Percentiles rank a stretch among this genome's conserved stretches.
phyloP scores from a whole-genome alignment of 2,113 vertebrate species.

The Perccottus glenii region DNA sequence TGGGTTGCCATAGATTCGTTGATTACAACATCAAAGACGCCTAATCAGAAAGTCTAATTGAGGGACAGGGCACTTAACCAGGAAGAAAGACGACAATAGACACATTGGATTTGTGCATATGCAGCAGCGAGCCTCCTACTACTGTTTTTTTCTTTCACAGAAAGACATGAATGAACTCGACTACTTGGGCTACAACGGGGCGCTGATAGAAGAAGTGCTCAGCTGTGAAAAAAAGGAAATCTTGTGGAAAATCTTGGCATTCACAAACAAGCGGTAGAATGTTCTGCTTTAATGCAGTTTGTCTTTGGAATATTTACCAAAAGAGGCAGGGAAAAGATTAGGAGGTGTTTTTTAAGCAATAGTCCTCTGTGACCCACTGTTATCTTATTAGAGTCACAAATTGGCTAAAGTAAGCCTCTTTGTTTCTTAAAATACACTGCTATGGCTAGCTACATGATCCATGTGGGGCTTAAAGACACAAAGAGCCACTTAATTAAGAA shows the following conservation, averaged over 20 bases:
- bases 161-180: conserved; percentile 16
- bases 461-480: conserved; percentile 1
- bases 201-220: not conserved
- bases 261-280: not conserved
- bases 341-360: conserved; percentile 1
- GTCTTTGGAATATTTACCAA: not conserved
- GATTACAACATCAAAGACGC: conserved; percentile 71
- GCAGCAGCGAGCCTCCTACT: conserved; percentile 32
- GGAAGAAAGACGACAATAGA: conserved; percentile 55
- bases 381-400: conserved; percentile 20
- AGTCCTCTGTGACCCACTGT: conserved; percentile 9
- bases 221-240: conserved; percentile 6
- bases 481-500: conserved; percentile 42
- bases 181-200: conserved; percentile 11
- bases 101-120: conserved; percentile 37
- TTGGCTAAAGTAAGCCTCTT: conserved; percentile 11
- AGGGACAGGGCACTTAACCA: conserved; percentile 63
- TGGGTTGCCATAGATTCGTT: conserved; percentile 58
- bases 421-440: conserved; percentile 22
- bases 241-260: conserved; percentile 3
- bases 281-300: not conserved
- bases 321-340: not conserved
- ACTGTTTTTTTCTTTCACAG: conserved; percentile 6
- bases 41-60: conserved; percentile 78
- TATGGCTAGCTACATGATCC: not conserved